phyloP scores from a whole-genome alignment of 2,888 invertebrate species.

The Drosophila kanekoi region DNA sequence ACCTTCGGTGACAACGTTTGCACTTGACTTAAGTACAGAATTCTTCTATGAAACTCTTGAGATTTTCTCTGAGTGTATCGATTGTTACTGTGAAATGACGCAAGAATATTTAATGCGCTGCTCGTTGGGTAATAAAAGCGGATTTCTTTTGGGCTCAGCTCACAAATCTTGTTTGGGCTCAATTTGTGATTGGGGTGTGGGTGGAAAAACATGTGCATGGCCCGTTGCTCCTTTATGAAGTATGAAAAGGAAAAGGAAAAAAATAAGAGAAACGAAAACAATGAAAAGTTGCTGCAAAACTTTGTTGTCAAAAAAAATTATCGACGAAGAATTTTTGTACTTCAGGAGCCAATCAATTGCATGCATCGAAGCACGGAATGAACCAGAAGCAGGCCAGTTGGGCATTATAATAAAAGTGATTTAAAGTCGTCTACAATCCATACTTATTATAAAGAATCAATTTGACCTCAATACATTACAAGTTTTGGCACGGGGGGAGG shows the following conservation, averaged over 20 bases:
- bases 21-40: too few relatives aligned
- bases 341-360: slow-evolving; percentile 70
- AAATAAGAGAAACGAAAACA: slow-evolving; percentile 9
- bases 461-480: slow-evolving; percentile 57
- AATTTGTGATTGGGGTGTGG: slow-evolving; percentile 19
- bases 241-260: slow-evolving; percentile 32
- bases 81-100: slow-evolving; percentile 62
- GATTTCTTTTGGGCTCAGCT: slow-evolving; percentile 57
- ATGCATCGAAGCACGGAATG: slow-evolving; percentile 52
- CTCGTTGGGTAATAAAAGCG: slow-evolving; percentile 69
- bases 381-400: slow-evolving; percentile 19
- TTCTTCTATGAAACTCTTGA: too few relatives aligned
- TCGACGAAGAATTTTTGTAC: slow-evolving; percentile 62
- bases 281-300: slow-evolving; percentile 41
- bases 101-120: slow-evolving; percentile 75
- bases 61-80: slow-evolving; percentile 1
- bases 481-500: slow-evolving; percentile 11
- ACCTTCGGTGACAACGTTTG: not conserved
- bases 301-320: slow-evolving; percentile 55
- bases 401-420: slow-evolving; percentile 65
- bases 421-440: slow-evolving; percentile 62
- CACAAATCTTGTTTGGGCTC: slow-evolving; percentile 71
- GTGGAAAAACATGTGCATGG: slow-evolving; percentile 32
- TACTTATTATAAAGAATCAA: slow-evolving; percentile 70
- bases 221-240: slow-evolving; percentile 52